Evolutionary conservation across 2,113 vertebrate genomes (phyloP), one percentile per base, ranked within the genome.

Genomic region (Mystacornis crossleyi): DNA sequence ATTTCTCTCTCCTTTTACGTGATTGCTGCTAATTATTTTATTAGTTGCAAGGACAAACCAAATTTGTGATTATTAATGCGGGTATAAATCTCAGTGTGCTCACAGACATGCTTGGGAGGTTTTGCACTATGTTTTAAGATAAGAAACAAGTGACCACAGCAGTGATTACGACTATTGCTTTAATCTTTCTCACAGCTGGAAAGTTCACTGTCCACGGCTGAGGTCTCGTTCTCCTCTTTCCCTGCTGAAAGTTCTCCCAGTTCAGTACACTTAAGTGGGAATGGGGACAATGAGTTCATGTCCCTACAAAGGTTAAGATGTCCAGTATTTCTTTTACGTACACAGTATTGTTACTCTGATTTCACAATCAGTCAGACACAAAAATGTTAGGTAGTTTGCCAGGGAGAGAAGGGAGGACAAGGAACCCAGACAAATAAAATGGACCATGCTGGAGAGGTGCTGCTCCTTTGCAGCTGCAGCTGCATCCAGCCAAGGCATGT

Each of bases 301-400:
- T 93, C 72, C 58, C 58, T 93, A 23, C 80, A 86, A 88, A 92
- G 77, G 72, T 94, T 90, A 84, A 72, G 48, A 89, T 89, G 88
- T 78, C 55, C 90, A 79, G 55, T 21, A 60, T 82, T 88, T 74
- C 93, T 89, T 81, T 93, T 93, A 95, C 31, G 48, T 87, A 92
- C 4, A 4, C 40, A 45, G 65, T 21, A 90, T 89, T 86, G 71
- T 93, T 88, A 78, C 65, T 90, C 64, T 31, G 51, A 89, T 96
- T 97, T 93, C 95, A 92, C 95, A 96, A 86, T 83, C 93, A 81
- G 51, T 55, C 79, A 88, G 79, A 92, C 74, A 92, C 29, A 93
- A 89, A 96, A 96, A 90, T 77, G 75, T 71, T 89, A 94, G 65
- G 82, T 94, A 55, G 45, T 20, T 90, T 93, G 72, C 85, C 90